A percentile compares a stretch with the other conserved stretches of the same genome.
Evolutionary conservation across 2,888 invertebrate species (phyloP).

Genomic region (Notodonta ziczac): DNA sequence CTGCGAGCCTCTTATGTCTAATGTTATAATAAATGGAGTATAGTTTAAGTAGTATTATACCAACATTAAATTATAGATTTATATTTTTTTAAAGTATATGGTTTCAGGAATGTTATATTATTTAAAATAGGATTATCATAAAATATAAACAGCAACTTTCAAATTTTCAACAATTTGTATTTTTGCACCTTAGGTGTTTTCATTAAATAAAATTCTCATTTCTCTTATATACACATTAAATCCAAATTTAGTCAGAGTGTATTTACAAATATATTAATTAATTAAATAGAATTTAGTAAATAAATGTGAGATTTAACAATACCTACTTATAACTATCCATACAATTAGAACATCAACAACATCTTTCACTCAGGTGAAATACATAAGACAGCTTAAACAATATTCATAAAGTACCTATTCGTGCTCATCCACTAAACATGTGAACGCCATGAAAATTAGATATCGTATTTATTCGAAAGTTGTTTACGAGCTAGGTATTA

Average conservation of each 20-base stretch:
- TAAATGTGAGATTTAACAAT: conserved; percentile 85
- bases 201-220: conserved; percentile 81
- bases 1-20: too few relatives aligned
- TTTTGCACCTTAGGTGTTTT: conserved; percentile 81
- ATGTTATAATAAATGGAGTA: too few relatives aligned
- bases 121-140: conserved; percentile 26
- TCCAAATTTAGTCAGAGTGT: conserved; percentile 83
- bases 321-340: conserved; percentile 77
- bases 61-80: too few relatives aligned
- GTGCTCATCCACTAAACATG: conserved; percentile 59
- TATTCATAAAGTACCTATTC: conserved; percentile 58
- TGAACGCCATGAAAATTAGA: conserved; percentile 64
- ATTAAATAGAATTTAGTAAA: conserved; percentile 85
- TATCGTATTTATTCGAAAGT: conserved; percentile 46
- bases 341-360: conserved; percentile 80
- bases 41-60: too few relatives aligned
- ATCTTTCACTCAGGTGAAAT: conserved; percentile 79
- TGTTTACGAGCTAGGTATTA: conserved; percentile 50
- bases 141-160: conserved; percentile 52
- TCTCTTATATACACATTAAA: conserved; percentile 84
- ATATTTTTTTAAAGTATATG: too few relatives aligned
- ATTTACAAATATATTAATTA: conserved; percentile 86
- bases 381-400: conserved; percentile 68
- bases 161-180: conserved; percentile 83
- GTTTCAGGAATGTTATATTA: neutral